Conservation (phyloP, 2,888 invertebrate genomes). For the Listrodromus nycthemerus region DNA sequence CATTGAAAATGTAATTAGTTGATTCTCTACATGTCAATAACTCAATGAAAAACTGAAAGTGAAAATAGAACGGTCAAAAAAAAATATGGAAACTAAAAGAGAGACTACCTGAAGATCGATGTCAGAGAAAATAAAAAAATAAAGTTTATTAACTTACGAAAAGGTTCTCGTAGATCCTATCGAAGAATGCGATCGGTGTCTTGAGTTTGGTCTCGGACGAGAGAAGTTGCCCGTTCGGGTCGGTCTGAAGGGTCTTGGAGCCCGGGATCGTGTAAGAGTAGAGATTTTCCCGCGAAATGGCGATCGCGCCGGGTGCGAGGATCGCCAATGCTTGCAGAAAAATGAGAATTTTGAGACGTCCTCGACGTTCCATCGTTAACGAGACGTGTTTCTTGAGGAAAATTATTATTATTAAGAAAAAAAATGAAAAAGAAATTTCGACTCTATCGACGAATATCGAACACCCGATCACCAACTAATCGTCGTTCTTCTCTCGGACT, state of each 20-base stretch:
- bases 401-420: not conserved
- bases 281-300: conserved; percentile 76
- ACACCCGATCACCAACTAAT: conserved; percentile 65
- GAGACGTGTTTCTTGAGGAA: conserved; percentile 48
- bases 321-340: conserved; percentile 68
- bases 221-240: conserved; percentile 74
- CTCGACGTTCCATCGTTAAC: conserved; percentile 79
- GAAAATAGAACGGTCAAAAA: too few species aligned
- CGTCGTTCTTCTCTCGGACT: conserved; percentile 72
- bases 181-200: conserved; percentile 93
- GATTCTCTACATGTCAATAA: too few species aligned
- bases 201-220: conserved; percentile 88
- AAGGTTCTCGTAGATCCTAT: conserved; percentile 90
- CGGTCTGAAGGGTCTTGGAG: conserved; percentile 72
- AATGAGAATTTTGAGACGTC: conserved; percentile 71
- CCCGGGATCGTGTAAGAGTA: conserved; percentile 76
- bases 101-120: too few species aligned
- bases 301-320: conserved; percentile 69
- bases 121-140: too few species aligned
- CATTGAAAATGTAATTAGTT: too few species aligned
- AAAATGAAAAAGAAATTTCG: conserved; percentile 70
- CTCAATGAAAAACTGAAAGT: too few species aligned
- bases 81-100: too few species aligned
- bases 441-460: conserved; percentile 74
- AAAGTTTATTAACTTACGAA: conserved; percentile 89